Conservation (phyloP, 2,888 invertebrate genomes). For the Drosophila paracracens region DNA sequence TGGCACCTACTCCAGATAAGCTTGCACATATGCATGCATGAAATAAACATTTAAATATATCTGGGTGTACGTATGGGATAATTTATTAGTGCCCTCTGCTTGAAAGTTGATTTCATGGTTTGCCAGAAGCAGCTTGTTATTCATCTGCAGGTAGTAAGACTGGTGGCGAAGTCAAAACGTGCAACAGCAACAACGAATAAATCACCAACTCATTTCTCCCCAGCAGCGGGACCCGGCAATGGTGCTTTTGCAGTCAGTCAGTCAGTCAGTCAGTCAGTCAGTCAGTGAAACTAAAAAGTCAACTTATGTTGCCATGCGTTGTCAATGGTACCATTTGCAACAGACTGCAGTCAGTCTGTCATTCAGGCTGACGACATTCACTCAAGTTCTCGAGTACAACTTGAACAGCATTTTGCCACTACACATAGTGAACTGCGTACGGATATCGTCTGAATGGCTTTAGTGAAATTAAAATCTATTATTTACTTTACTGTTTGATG, state of each 20-base stretch:
- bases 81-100: constrained; percentile 40
- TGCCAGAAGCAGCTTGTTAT: neutral
- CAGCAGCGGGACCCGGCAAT: neutral
- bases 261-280: neutral
- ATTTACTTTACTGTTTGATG: neutral
- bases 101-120: constrained; percentile 23
- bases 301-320: constrained; percentile 12
- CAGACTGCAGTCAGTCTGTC: constrained; percentile 1
- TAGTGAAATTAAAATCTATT: neutral
- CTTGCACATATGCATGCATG: neutral
- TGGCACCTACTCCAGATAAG: constrained; percentile 37
- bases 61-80: constrained; percentile 3
- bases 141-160: neutral
- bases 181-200: constrained; percentile 1
- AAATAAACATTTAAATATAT: constrained; percentile 28
- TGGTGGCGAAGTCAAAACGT: constrained; percentile 5
- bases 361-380: neutral
- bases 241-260: neutral
- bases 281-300: constrained; percentile 1
- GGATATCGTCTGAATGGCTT: neutral
- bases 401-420: neutral
- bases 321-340: constrained; percentile 25
- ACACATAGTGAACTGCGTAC: neutral
- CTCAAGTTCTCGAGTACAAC: neutral
- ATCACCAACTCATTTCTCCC: neutral